phyloP scores from a whole-genome alignment of 1,140 invertebrate genomes.

The Stegodyphus dumicola region DNA sequence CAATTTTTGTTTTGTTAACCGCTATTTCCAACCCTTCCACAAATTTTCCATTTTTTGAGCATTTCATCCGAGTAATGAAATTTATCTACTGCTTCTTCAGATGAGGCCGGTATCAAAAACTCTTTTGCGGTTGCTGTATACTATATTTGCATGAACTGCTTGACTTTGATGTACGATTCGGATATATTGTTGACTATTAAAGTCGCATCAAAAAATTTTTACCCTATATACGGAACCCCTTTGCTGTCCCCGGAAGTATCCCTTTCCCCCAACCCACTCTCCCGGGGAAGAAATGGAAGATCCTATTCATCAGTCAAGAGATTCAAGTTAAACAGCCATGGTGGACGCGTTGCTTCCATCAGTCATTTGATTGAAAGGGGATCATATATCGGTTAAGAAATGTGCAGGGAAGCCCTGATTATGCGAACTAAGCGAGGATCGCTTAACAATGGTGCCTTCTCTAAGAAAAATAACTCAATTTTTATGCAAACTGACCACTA shows the following conservation, averaged over 20 bases:
- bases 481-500: too few relatives aligned
- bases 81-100: not conserved
- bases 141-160: conserved; percentile 9
- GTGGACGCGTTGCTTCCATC: conserved; percentile 17
- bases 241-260: conserved; percentile 3
- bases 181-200: conserved; percentile 46
- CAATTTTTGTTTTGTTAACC: not conserved
- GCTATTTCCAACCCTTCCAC: not conserved
- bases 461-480: too few relatives aligned
- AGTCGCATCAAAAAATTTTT: conserved; percentile 48
- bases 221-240: not conserved
- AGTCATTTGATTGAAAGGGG: not conserved
- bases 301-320: conserved; percentile 49
- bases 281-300: not conserved
- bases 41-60: conserved; percentile 35
- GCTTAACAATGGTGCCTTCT: too few relatives aligned
- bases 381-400: not conserved
- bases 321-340: conserved; percentile 29
- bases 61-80: conserved; percentile 10
- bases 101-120: conserved; percentile 34
- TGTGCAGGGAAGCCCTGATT: not conserved
- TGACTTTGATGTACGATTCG: conserved; percentile 48
- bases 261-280: conserved; percentile 1
- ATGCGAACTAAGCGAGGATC: too few relatives aligned
- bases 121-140: conserved; percentile 27